A percentile compares a stretch with the other conserved stretches of the same genome.
Conservation (phyloP, 2,113 vertebrate species). For the Psittacula cyanocephala region DNA sequence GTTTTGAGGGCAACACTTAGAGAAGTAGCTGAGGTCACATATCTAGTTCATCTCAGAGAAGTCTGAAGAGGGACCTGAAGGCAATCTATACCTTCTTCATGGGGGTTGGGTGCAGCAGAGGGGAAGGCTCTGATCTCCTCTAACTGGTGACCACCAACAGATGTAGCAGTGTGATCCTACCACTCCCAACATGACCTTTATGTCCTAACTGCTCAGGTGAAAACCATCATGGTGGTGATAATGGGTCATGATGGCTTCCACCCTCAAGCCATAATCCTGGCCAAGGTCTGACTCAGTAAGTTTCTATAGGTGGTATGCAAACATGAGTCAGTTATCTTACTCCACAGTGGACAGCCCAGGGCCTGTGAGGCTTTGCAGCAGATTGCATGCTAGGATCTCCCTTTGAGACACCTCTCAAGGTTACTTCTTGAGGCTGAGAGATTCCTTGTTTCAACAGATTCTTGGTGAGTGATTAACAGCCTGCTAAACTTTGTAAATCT, state of each 20-base stretch:
- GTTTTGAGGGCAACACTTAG: background rate
- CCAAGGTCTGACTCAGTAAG: background rate
- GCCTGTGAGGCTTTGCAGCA: background rate
- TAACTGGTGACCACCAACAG: background rate
- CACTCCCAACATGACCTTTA: background rate
- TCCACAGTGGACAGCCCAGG: background rate
- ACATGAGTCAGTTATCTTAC: background rate
- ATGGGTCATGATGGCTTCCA: background rate
- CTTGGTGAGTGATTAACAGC: background rate
- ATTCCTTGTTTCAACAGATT: background rate
- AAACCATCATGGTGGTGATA: background rate
- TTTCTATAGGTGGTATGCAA: background rate
- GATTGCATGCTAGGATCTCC: background rate
- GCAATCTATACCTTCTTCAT: background rate
- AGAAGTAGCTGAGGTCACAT: background rate
- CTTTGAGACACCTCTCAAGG: background rate
- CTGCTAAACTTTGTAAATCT: background rate
- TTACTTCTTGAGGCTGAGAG: background rate
- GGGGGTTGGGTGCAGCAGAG: fast-evolving
- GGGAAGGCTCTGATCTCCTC: background rate
- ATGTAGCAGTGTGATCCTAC: background rate
- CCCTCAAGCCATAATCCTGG: background rate
- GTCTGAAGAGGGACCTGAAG: too few relatives aligned
- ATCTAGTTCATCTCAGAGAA: background rate
- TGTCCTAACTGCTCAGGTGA: background rate